Evolutionary conservation across 2,113 vertebrate genomes (phyloP).

Genomic region (Etheostoma cragini): DNA sequence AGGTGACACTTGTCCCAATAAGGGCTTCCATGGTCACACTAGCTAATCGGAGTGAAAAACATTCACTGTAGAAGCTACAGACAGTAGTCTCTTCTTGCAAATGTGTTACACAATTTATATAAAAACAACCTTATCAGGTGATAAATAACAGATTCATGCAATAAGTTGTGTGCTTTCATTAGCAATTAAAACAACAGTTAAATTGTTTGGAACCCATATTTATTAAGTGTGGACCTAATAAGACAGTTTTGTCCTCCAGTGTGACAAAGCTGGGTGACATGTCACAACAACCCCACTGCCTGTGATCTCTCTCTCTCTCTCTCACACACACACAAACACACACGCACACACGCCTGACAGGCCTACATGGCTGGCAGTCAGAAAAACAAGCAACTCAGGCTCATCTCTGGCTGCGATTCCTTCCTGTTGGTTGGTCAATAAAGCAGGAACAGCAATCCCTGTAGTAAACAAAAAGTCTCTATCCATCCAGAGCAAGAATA

Average conservation of each 20-base stretch:
- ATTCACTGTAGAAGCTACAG: not conserved
- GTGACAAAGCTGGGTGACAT: constrained; percentile 79
- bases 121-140: constrained; percentile 18
- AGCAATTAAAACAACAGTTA: constrained; percentile 64
- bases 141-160: constrained; percentile 31
- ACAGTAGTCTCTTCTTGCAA: not conserved
- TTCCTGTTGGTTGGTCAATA: constrained; percentile 81
- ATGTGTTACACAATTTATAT: constrained; percentile 13
- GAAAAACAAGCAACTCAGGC: constrained; percentile 74
- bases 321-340: constrained; percentile 4
- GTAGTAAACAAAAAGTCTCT: constrained; percentile 77
- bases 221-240: constrained; percentile 69
- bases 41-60: not conserved
- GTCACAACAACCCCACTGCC: constrained; percentile 76
- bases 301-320: constrained; percentile 39
- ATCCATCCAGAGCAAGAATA: constrained; percentile 58
- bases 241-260: constrained; percentile 74
- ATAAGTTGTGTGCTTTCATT: constrained; percentile 33
- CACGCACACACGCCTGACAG: constrained; percentile 61
- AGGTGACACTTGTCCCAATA: constrained; percentile 60
- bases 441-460: constrained; percentile 70
- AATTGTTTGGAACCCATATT: constrained; percentile 55
- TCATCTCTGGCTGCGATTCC: constrained; percentile 70
- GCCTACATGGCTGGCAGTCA: constrained; percentile 77
- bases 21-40: constrained; percentile 34